phyloP scores from a whole-genome alignment of 2,888 invertebrate species.

The Ichneumon xanthorius region DNA sequence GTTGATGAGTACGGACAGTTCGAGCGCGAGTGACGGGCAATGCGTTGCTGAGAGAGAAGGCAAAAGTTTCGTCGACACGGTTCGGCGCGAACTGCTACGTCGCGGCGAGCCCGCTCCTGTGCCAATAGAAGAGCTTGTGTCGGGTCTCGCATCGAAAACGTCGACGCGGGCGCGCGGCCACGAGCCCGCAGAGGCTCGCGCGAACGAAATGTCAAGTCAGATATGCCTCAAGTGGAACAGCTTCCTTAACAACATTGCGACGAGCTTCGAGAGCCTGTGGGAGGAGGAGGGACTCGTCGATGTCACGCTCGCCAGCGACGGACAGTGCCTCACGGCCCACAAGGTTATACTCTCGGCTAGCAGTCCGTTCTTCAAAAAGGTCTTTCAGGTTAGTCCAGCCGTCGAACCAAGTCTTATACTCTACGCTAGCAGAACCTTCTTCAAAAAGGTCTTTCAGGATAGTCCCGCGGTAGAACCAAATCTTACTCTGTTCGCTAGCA shows the following conservation, averaged over 20 bases:
- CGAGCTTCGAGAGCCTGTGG: conserved; percentile 88
- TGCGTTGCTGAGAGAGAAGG: not conserved
- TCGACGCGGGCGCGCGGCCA: conserved; percentile 38
- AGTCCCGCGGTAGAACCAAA: no score
- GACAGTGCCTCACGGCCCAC: conserved; percentile 89
- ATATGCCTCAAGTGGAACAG: conserved; percentile 91
- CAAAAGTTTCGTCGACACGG: not conserved
- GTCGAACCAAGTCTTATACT: not conserved
- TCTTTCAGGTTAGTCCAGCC: conserved; percentile 86
- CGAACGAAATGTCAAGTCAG: conserved; percentile 85
- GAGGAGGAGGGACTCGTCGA: conserved; percentile 89
- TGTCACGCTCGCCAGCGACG: conserved; percentile 89
- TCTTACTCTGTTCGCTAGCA: conserved; percentile 84
- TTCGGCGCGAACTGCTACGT: not conserved
- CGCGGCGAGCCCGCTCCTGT: not conserved
- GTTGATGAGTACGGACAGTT: not conserved
- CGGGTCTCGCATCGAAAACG: not conserved
- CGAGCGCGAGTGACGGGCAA: not conserved
- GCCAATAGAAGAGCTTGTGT: not conserved
- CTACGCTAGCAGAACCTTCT: no score
- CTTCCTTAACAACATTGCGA: conserved; percentile 88
- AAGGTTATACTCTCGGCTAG: conserved; percentile 90
- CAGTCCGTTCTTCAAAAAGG: conserved; percentile 88
- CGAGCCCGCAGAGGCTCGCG: conserved; percentile 9
- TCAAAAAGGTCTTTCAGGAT: no score